Conservation (phyloP, 2,113 vertebrate genomes). For the Poeciliopsis turrubarensis region DNA sequence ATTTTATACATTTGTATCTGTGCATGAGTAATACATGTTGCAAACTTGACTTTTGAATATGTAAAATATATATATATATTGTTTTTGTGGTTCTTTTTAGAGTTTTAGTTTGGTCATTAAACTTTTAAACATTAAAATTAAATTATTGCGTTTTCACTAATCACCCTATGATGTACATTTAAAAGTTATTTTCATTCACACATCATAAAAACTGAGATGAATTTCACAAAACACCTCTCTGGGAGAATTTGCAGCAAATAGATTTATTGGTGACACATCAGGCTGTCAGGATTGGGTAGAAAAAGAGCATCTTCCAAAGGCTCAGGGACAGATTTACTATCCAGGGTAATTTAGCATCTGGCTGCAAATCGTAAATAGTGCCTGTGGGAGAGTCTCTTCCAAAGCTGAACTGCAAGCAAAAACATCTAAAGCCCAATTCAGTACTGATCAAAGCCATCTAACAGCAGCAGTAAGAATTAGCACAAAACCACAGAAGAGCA, state of each 20-base stretch:
- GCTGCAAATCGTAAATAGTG: not conserved
- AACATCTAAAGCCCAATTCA: not conserved
- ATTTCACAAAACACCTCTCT: not conserved
- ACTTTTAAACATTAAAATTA: not conserved
- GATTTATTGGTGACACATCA: not conserved
- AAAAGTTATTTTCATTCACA: not conserved
- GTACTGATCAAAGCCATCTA: not conserved
- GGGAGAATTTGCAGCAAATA: not conserved
- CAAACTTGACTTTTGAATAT: not conserved
- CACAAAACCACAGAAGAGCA: not conserved
- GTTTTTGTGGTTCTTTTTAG: not conserved
- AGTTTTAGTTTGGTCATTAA: not conserved
- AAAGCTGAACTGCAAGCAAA: not conserved
- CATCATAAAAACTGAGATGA: not conserved
- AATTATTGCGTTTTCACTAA: not conserved
- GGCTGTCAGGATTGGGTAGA: not conserved
- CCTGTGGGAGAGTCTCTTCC: not conserved
- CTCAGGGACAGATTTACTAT: not conserved
- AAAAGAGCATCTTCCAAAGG: not conserved
- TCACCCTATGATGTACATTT: not conserved
- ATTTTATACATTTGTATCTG: conserved; percentile 24
- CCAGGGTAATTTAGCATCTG: not conserved
- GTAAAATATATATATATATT: not conserved
- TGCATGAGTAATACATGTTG: conserved; percentile 30
- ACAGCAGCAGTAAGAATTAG: not conserved